Conservation (phyloP, 2,113 vertebrate genomes). For the Labeo rohita region DNA sequence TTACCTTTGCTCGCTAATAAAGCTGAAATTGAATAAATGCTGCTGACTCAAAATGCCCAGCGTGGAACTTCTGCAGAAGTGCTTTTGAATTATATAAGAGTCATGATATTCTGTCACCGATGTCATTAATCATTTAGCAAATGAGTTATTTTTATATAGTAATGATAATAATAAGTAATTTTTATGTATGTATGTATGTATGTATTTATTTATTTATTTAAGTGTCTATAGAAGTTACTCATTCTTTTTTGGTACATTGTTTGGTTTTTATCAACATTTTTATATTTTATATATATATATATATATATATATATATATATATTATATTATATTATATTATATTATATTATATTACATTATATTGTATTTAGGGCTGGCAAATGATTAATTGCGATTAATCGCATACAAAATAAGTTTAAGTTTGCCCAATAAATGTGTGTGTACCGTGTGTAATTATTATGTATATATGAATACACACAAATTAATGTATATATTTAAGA, state of each 20-base stretch:
- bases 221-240: background rate
- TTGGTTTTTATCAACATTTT: background rate
- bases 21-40: conserved; percentile 22
- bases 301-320: too few species aligned
- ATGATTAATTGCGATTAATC: too few species aligned
- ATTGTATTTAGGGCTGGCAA: too few species aligned
- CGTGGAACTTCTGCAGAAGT: background rate
- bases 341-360: background rate
- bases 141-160: background rate
- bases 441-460: too few species aligned
- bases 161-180: too few species aligned
- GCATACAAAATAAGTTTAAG: too few species aligned
- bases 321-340: background rate
- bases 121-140: conserved; percentile 11
- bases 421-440: too few species aligned
- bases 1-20: conserved; percentile 46
- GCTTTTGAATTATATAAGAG: conserved; percentile 12
- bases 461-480: too few species aligned
- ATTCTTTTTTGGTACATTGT: background rate
- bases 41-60: conserved; percentile 11
- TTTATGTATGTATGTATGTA: too few species aligned
- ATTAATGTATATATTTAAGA: too few species aligned
- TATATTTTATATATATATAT: too few species aligned
- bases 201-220: background rate
- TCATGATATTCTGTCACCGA: conserved; percentile 17